Evolutionary conservation across 2,888 invertebrate species (phyloP).

Genomic region (Troides oblongomaculatus): DNA sequence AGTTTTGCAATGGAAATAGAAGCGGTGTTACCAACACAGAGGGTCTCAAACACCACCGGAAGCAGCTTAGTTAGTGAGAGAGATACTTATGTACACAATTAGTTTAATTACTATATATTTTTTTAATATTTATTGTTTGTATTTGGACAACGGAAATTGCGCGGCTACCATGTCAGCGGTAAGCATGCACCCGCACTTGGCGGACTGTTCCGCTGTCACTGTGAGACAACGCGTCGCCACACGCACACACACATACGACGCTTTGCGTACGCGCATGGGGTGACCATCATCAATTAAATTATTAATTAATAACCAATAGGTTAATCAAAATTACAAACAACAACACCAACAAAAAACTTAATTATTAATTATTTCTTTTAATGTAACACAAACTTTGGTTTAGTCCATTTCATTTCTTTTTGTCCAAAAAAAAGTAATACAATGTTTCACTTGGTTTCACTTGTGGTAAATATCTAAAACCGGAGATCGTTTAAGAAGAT

Average conservation of each 20-base stretch:
- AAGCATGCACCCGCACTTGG: constrained; percentile 21
- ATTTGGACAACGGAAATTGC: constrained; percentile 9
- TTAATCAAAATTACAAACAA: background rate
- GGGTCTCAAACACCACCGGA: too few relatives aligned
- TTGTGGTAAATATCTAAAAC: too few relatives aligned
- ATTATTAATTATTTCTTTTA: too few relatives aligned
- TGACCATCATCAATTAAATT: constrained; percentile 14
- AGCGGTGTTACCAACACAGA: too few relatives aligned
- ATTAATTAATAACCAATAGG: background rate
- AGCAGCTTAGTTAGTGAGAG: too few relatives aligned
- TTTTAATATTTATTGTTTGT: constrained; percentile 1
- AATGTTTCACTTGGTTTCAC: too few relatives aligned
- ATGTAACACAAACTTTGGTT: too few relatives aligned
- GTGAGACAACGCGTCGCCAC: constrained; percentile 38
- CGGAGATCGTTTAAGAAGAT: too few relatives aligned
- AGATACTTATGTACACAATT: too few relatives aligned
- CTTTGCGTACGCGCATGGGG: constrained; percentile 22
- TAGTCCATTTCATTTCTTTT: too few relatives aligned
- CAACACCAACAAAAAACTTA: background rate
- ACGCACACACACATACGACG: constrained; percentile 26
- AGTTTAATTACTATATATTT: background rate
- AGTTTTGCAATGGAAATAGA: too few relatives aligned
- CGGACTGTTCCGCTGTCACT: constrained; percentile 21
- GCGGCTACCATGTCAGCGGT: constrained; percentile 26
- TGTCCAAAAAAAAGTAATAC: too few relatives aligned